Conservation (phyloP, 2,113 vertebrate genomes). For the Clupea harengus region DNA sequence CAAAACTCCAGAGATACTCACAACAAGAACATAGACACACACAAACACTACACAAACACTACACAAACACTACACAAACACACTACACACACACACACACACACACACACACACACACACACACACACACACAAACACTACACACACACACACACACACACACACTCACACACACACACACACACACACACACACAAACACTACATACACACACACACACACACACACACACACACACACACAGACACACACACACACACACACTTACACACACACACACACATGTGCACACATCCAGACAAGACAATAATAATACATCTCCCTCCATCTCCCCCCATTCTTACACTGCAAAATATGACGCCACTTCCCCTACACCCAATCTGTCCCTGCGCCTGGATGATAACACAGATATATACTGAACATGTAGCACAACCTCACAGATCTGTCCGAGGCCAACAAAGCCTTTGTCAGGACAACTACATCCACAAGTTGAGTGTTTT, state of each 20-base stretch:
- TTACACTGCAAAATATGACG: too few relatives aligned
- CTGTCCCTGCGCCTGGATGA: too few relatives aligned
- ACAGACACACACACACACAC: not conserved
- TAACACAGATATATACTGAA: too few relatives aligned
- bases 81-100: not conserved
- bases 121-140: not conserved
- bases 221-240: not conserved
- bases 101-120: too few relatives aligned
- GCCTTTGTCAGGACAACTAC: not conserved
- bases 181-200: conserved; percentile 9
- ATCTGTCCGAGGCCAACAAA: not conserved
- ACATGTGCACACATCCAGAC: not conserved
- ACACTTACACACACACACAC: not conserved
- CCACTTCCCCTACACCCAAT: too few relatives aligned
- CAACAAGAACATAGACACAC: not conserved
- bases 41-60: not conserved
- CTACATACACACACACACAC: not conserved
- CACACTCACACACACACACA: conserved; percentile 1
- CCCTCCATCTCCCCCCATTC: too few relatives aligned
- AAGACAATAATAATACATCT: too few relatives aligned
- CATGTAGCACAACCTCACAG: too few relatives aligned
- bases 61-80: conserved; percentile 26
- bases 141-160: not conserved
- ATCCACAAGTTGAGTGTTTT: not conserved
- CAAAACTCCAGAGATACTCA: not conserved